phyloP scores from a whole-genome alignment of 2,797 vertebrate species.

The Sphenodon punctatus region DNA sequence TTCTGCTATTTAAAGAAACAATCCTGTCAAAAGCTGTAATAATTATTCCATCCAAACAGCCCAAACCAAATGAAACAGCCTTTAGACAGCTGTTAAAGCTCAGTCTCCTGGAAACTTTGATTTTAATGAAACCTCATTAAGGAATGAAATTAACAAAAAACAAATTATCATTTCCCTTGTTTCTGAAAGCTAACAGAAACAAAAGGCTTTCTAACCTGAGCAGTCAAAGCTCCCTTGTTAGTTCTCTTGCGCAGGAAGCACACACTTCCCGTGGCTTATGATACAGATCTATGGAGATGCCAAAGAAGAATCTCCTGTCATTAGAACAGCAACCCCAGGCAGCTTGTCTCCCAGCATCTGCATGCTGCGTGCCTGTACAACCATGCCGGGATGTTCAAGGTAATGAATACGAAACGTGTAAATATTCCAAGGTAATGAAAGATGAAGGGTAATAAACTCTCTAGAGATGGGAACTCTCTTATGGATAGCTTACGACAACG shows the following conservation, averaged over 20 bases:
- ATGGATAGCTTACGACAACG: slow-evolving; percentile 20
- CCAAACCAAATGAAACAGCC: slow-evolving; percentile 73
- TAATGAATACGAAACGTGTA: slow-evolving; percentile 35
- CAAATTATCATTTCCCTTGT: slow-evolving; percentile 81
- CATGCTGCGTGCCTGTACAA: neutral
- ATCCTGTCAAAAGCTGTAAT: slow-evolving; percentile 68
- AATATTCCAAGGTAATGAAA: slow-evolving; percentile 56
- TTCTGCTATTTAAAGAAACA: slow-evolving; percentile 68
- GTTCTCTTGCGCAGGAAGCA: neutral
- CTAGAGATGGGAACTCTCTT: slow-evolving; percentile 31
- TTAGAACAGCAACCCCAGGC: neutral
- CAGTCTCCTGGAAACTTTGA: slow-evolving; percentile 77
- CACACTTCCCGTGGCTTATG: neutral
- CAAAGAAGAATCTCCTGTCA: neutral
- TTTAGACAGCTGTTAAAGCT: slow-evolving; percentile 78
- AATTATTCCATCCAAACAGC: slow-evolving; percentile 75
- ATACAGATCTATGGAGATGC: neutral
- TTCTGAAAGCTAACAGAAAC: slow-evolving; percentile 76
- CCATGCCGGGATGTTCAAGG: neutral
- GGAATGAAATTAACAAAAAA: slow-evolving; percentile 81
- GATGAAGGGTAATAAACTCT: slow-evolving; percentile 51
- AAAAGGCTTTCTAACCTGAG: slow-evolving; percentile 72
- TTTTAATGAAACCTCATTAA: slow-evolving; percentile 81
- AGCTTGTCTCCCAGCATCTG: neutral
- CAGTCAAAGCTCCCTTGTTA: slow-evolving; percentile 56